Base-by-base conservation (phyloP, 1,140 invertebrate species). In the Bombus vancouverensis region DNA sequence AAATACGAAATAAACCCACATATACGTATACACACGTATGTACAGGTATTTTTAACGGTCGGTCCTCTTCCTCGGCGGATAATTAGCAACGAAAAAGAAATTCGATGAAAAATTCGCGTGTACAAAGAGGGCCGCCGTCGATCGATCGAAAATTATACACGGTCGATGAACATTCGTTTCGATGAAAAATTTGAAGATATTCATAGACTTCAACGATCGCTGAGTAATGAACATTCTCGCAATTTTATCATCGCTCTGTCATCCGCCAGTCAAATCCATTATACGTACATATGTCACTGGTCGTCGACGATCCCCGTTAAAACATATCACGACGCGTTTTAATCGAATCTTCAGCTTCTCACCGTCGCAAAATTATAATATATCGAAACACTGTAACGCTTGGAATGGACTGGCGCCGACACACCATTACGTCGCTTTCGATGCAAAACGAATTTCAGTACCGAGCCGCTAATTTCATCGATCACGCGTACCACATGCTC, bases 171-270 rank as follows among this genome's bases (percentile, higher is more conserved):
- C 25, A 10, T 5, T 34, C 22, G 15, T 13, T 1, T 62, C 1
- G 59, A 62, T 15, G 13, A 15, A 15, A n/a, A 32, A 37, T 25
- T 4, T 28, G 68, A 57, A 59, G 37, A 32, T 70, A 70, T n/a
- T n/a, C 18, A 37, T 18, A 47, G 28, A 25, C 62, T 62, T 47
- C 6, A 6, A 81, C 34, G 68, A 10, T 62, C 28, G n/a, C 12
- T 0, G 53, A 82, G 9, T 65, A 74, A 82, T 18, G 22, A 82
- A 75, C 71, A 18, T 62, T 37, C 37, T 44, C 3, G n/a, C 39
- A 47, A 81, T 73, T 81, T 81, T 73, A 73, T 81, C 57, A 62
- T 13, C 66, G 25, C 15, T 13, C 53, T 53, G 79, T 44, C 80
- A 53, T 53, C 18, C 47, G 47, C 18, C 47, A 53, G 47, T 53